phyloP scores from a whole-genome alignment of 2,797 vertebrate genomes.

The Mormyrops boulengeri region DNA sequence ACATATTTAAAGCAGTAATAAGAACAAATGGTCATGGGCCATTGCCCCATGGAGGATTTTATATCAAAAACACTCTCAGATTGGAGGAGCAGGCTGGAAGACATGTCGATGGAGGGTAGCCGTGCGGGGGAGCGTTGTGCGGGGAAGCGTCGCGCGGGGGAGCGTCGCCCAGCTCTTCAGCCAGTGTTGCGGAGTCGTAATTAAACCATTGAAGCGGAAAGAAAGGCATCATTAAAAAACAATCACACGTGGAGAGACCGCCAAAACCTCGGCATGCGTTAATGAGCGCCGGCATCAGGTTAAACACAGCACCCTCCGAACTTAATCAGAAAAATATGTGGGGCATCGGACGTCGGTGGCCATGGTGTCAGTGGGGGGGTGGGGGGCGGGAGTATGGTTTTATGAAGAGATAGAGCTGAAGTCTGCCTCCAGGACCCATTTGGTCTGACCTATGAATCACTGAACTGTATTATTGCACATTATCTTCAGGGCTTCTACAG shows the following conservation, averaged over 20 bases:
- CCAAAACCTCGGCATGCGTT: slow-evolving; percentile 77
- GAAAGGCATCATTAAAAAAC: slow-evolving; percentile 85
- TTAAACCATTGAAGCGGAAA: slow-evolving; percentile 81
- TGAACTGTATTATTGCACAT: slow-evolving; percentile 80
- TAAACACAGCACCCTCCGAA: slow-evolving; percentile 76
- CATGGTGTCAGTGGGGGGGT: slow-evolving; percentile 33
- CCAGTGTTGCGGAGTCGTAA: slow-evolving; percentile 66
- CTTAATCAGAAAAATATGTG: slow-evolving; percentile 81
- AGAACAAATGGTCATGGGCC: slow-evolving; percentile 83
- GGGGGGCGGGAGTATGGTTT: slow-evolving; percentile 58
- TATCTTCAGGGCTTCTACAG: slow-evolving; percentile 78
- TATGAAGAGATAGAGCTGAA: slow-evolving; percentile 66
- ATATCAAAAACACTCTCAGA: neutral
- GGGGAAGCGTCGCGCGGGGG: too few species aligned
- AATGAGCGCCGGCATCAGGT: slow-evolving; percentile 79
- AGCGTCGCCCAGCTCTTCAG: neutral
- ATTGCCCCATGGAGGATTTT: slow-evolving; percentile 74
- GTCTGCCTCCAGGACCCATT: slow-evolving; percentile 67
- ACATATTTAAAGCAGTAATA: slow-evolving; percentile 89
- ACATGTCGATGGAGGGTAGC: slow-evolving; percentile 75
- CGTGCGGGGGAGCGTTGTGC: neutral
- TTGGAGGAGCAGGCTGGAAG: slow-evolving; percentile 49
- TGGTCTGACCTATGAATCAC: slow-evolving; percentile 81
- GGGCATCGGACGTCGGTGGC: slow-evolving; percentile 70
- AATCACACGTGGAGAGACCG: slow-evolving; percentile 79